Percentiles rank a stretch among this genome's conserved stretches.
phyloP scores from a whole-genome alignment of 1,140 invertebrate genomes.

The Contarinia nasturtii region DNA sequence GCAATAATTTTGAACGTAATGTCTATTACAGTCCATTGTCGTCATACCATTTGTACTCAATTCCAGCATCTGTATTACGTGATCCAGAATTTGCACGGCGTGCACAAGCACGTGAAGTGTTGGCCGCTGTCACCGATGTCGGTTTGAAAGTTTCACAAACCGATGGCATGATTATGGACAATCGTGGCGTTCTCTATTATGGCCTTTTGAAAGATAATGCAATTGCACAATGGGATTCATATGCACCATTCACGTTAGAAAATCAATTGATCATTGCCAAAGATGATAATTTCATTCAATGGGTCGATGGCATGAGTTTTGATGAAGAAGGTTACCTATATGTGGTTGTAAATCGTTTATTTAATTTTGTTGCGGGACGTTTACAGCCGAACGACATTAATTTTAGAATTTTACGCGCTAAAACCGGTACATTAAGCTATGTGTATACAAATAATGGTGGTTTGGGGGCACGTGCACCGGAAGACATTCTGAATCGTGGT shows the following conservation, averaged over 20 bases:
- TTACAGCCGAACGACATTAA: slow-evolving; percentile 31
- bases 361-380: slow-evolving; percentile 34
- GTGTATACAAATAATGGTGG: slow-evolving; percentile 25
- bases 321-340: slow-evolving; percentile 40
- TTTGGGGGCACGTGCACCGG: background rate
- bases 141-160: slow-evolving; percentile 39
- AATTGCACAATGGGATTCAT: slow-evolving; percentile 44
- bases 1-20: slow-evolving; percentile 24
- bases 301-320: slow-evolving; percentile 49
- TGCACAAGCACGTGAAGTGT: slow-evolving; percentile 15
- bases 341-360: slow-evolving; percentile 42
- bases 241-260: slow-evolving; percentile 8
- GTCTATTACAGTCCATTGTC: slow-evolving; percentile 44
- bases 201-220: slow-evolving; percentile 41
- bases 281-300: slow-evolving; percentile 42
- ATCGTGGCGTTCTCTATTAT: slow-evolving; percentile 39
- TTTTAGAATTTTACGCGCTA: slow-evolving; percentile 35
- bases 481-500: background rate
- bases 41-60: slow-evolving; percentile 37
- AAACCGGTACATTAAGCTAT: slow-evolving; percentile 37
- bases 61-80: slow-evolving; percentile 33
- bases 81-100: slow-evolving; percentile 25
- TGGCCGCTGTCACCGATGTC: slow-evolving; percentile 27
- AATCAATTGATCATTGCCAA: slow-evolving; percentile 37
- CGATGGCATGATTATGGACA: slow-evolving; percentile 39